phyloP scores from a whole-genome alignment of 2,888 invertebrate genomes.

The Trachelus stipa region DNA sequence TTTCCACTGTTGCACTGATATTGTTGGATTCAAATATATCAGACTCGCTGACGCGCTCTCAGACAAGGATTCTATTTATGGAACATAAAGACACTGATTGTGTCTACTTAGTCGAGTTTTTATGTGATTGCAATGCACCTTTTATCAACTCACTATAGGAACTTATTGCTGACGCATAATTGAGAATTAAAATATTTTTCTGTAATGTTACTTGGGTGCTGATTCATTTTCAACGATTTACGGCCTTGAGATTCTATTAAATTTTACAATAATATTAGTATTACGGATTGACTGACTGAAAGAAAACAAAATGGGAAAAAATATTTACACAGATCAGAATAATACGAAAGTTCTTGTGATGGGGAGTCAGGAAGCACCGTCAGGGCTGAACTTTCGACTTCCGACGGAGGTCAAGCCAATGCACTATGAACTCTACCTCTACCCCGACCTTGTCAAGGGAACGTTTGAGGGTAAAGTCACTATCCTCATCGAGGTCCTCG shows the following conservation, averaged over 20 bases:
- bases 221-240: background rate
- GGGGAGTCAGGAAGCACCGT: conserved; percentile 47
- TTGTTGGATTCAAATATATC: background rate
- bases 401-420: conserved; percentile 72
- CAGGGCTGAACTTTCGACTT: conserved; percentile 69
- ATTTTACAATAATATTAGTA: background rate
- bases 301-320: background rate
- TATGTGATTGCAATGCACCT: background rate
- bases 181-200: background rate
- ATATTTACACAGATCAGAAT: conserved; percentile 6
- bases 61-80: background rate
- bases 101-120: background rate
- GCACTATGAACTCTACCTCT: conserved; percentile 74
- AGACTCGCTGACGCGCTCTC: background rate
- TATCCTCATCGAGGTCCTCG: conserved; percentile 67
- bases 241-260: background rate
- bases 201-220: background rate
- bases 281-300: background rate
- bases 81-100: background rate
- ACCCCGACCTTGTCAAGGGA: conserved; percentile 74
- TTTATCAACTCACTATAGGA: background rate
- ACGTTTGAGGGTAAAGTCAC: conserved; percentile 72
- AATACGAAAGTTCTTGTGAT: conserved; percentile 31
- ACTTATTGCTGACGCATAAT: background rate
- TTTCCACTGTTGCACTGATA: background rate